phyloP scores from a whole-genome alignment of 2,797 vertebrate species.

The Vireo griseus region DNA sequence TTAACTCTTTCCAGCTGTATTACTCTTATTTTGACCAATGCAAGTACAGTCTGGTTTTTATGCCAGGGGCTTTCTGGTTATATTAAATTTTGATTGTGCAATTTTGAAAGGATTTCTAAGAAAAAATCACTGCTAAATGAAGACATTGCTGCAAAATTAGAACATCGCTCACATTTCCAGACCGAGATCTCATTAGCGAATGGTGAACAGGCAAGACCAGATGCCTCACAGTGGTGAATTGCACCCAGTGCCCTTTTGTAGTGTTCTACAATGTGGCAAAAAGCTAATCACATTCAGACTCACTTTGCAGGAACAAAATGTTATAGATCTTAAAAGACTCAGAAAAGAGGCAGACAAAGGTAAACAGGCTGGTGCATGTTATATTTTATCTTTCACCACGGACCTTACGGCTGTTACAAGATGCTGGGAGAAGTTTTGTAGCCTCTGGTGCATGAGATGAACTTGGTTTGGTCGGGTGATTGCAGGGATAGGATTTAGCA shows the following conservation, averaged over 20 bases:
- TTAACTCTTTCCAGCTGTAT: not conserved
- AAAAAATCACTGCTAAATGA: not conserved
- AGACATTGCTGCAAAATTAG: not conserved
- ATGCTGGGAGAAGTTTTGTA: not conserved
- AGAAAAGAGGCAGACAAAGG: not conserved
- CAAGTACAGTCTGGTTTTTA: not conserved
- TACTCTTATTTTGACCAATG: not conserved
- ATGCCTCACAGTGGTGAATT: not conserved
- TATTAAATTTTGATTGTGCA: not conserved
- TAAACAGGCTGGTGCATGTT: not conserved
- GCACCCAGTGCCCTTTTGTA: not conserved
- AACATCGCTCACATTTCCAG: not conserved
- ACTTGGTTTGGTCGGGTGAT: not conserved
- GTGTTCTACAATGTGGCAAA: not conserved
- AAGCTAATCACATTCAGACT: not conserved
- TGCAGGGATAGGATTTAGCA: not conserved
- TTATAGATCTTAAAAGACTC: not conserved
- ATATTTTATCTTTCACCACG: not conserved
- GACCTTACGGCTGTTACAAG: not conserved
- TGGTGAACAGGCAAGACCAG: not conserved
- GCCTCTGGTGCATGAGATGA: not conserved
- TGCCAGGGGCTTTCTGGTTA: not conserved
- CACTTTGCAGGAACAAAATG: not conserved
- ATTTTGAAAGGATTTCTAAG: not conserved
- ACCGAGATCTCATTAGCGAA: not conserved